A percentile compares a stretch with the other conserved stretches of the same genome.
Conservation (phyloP, 2,888 invertebrate genomes). For the Vesta saturnalis region DNA sequence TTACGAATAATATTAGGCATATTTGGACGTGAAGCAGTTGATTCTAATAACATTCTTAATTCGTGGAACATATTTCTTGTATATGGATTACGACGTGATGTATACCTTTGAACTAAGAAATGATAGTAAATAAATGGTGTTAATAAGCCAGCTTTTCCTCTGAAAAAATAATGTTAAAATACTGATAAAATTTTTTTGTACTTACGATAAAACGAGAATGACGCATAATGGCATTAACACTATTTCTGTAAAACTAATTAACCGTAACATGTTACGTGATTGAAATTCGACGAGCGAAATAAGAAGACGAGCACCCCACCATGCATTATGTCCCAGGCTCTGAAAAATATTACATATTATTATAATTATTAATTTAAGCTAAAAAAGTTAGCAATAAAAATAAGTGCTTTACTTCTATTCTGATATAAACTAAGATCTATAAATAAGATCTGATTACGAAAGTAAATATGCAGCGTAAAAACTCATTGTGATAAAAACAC, state of each 20-base stretch:
- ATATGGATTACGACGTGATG: constrained; percentile 95
- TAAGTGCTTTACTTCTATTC: neutral
- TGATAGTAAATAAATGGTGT: constrained; percentile 98
- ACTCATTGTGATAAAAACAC: too few relatives aligned
- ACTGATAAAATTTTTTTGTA: constrained; percentile 63
- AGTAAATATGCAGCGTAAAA: too few relatives aligned
- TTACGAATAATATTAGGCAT: constrained; percentile 75
- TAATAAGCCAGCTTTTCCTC: constrained; percentile 89
- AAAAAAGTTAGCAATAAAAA: neutral
- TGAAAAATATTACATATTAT: constrained; percentile 60
- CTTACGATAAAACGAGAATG: constrained; percentile 87
- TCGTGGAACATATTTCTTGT: constrained; percentile 93
- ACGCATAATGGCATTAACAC: constrained; percentile 86
- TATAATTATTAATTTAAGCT: neutral
- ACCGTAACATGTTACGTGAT: constrained; percentile 87
- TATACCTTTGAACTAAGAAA: constrained; percentile 91
- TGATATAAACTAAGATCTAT: too few relatives aligned
- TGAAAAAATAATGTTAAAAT: constrained; percentile 61
- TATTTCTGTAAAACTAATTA: constrained; percentile 94
- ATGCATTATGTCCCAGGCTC: constrained; percentile 91
- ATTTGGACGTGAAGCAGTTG: constrained; percentile 72
- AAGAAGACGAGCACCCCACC: constrained; percentile 87
- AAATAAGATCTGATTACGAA: too few relatives aligned
- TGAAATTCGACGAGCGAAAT: constrained; percentile 92
- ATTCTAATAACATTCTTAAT: constrained; percentile 77